A percentile compares a stretch with the other conserved stretches of the same genome.
Evolutionary conservation across 2,888 invertebrate species (phyloP).

Genomic region (Agonum fuliginosum): DNA sequence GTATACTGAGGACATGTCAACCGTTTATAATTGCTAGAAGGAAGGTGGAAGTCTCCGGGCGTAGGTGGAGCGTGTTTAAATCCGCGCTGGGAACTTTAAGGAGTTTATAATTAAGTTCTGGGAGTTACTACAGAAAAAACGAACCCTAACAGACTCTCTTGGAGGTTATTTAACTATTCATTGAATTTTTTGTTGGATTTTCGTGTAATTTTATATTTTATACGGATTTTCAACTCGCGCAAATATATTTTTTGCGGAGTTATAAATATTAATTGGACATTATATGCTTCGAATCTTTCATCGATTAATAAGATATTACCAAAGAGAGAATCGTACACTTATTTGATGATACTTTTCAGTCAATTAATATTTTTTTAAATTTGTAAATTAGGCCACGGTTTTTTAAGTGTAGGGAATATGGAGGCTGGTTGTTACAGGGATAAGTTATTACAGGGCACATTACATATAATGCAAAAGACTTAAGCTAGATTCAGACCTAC

Average conservation of each 20-base stretch:
- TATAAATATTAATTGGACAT: conserved; percentile 15
- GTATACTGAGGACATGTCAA: conserved; percentile 19
- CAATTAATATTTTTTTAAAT: no score
- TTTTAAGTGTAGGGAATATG: no score
- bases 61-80: background rate
- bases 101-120: conserved; percentile 20
- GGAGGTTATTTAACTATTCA: conserved; percentile 25
- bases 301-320: no score
- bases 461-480: no score
- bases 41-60: background rate
- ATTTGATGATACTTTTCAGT: no score
- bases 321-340: no score
- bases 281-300: background rate
- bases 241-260: conserved; percentile 30
- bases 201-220: conserved; percentile 2
- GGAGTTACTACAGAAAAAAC: conserved; percentile 13
- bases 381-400: no score
- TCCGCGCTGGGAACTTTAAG: background rate
- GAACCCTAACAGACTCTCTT: background rate
- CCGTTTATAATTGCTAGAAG: conserved; percentile 6
- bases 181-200: conserved; percentile 31
- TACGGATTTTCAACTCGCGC: background rate
- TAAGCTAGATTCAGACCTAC: no score
- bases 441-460: no score
- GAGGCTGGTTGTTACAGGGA: no score